Evolutionary conservation across 2,113 vertebrate species (phyloP).

Genomic region (Syrrhaptes paradoxus): DNA sequence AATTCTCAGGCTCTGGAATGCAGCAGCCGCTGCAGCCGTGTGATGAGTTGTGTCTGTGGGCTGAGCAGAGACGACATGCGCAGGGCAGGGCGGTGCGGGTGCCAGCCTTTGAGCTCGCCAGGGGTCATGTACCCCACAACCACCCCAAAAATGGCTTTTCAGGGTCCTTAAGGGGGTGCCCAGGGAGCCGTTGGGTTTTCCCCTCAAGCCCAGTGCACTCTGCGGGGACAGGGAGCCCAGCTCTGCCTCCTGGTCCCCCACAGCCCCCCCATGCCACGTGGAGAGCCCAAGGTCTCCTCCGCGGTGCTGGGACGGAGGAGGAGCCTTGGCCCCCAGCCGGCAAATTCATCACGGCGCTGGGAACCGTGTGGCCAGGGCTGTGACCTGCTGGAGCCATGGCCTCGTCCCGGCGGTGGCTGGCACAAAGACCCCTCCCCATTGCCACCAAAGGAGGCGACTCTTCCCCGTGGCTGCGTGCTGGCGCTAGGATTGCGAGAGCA

Average conservation of each 20-base stretch:
- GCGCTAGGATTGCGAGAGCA: rapidly evolving
- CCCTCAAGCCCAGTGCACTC: not conserved
- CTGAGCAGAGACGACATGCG: not conserved
- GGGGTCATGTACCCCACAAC: not conserved
- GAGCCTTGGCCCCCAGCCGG: not conserved
- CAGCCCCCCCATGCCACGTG: rapidly evolving
- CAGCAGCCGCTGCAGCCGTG: not conserved
- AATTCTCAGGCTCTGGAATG: not conserved
- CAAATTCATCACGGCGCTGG: rapidly evolving
- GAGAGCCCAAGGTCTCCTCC: not conserved
- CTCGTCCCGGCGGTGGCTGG: not conserved
- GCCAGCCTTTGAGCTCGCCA: not conserved
- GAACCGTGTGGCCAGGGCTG: rapidly evolving
- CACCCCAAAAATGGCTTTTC: not conserved
- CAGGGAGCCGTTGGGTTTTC: not conserved
- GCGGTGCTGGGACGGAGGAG: not conserved
- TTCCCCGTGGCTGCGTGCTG: not conserved
- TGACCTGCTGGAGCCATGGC: not conserved
- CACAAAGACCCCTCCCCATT: not conserved
- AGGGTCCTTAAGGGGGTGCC: not conserved
- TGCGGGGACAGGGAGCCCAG: not conserved
- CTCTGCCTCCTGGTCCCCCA: rapidly evolving
- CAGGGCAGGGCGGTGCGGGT: not conserved
- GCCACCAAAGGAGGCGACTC: not conserved
- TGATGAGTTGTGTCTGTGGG: not conserved